Evolutionary conservation across 2,797 vertebrate genomes (phyloP), one percentile per base, ranked within the genome.

Genomic region (Australoheros facetus): DNA sequence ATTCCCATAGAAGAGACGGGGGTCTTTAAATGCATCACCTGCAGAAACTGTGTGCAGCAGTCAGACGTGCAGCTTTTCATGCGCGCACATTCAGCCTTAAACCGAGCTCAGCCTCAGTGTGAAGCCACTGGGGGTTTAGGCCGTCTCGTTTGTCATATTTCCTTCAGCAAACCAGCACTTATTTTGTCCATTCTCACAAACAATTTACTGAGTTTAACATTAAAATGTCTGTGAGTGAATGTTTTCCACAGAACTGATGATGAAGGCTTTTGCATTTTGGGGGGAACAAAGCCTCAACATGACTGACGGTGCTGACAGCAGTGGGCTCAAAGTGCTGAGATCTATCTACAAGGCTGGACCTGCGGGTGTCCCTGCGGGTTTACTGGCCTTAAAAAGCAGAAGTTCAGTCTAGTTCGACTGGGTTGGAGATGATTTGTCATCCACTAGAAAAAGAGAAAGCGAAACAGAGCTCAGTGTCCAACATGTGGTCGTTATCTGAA

Each of bases 211-310:
- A 72, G 37, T 34, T 55, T 81, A 66, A 78, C 11, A 55, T 81
- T 39, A 76, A 75, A 55, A 73, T 19, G 28, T 73, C 71, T 71
- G 7, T 53, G 42, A n/a, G 19, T 8, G 14, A 0, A 19, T 69
- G 51, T 66, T 84, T 84, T 77, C 77, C 62, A 3, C 19, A 5
- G 34, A 75, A 72, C 80, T 80, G 60, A 71, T 39, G 64, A 21
- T 69, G 54, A 85, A 77, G 30, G 0, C 9, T 0, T 57, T 37
- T 56, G 78, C 13, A 0, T 55, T 69, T 79, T 55, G 74, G 64
- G 23, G 28, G 74, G 64, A 37, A 66, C 79, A 82, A 77, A 53
- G 9, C 53, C 28, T 69, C 14, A 69, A 26, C 1, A 1, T n/a
- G 37, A 37, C 17, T 12, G 56, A 58, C 45, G 1, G 19, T 5